Percentiles rank a stretch among this genome's conserved stretches.
phyloP scores from a whole-genome alignment of 2,888 invertebrate species.

The Volucella inflata region DNA sequence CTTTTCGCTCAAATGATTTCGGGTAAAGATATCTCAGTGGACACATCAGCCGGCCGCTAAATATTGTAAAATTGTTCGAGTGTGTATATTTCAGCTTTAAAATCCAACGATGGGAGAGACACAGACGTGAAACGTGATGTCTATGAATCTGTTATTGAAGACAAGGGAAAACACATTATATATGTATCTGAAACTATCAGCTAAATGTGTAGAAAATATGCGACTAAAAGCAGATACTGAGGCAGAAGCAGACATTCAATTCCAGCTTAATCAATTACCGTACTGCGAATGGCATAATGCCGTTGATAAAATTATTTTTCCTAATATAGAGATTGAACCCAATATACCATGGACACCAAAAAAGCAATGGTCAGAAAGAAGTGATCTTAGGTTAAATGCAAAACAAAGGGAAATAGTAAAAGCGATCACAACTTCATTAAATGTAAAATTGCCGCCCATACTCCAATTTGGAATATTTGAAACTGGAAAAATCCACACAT shows the following conservation, averaged over 20 bases:
- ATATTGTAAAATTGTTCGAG: slow-evolving; percentile 90
- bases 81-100: slow-evolving; percentile 85
- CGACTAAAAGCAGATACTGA: slow-evolving; percentile 87
- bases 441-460: slow-evolving; percentile 88
- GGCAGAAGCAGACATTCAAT: slow-evolving; percentile 89
- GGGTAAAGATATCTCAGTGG: slow-evolving; percentile 91
- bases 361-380: slow-evolving; percentile 87
- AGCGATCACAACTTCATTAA: slow-evolving; percentile 88
- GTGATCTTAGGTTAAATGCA: slow-evolving; percentile 88
- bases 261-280: slow-evolving; percentile 91
- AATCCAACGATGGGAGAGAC: slow-evolving; percentile 61
- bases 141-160: slow-evolving; percentile 91
- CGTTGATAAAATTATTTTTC: slow-evolving; percentile 91
- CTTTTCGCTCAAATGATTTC: slow-evolving; percentile 90
- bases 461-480: slow-evolving; percentile 92
- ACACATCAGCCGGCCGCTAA: slow-evolving; percentile 91
- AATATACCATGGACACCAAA: slow-evolving; percentile 89
- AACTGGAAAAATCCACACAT: slow-evolving; percentile 94
- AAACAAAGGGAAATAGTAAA: slow-evolving; percentile 92
- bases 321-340: slow-evolving; percentile 87
- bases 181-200: slow-evolving; percentile 89
- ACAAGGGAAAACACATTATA: slow-evolving; percentile 91
- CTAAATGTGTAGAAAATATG: slow-evolving; percentile 87
- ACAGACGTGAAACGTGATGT: slow-evolving; percentile 84
- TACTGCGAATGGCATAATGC: slow-evolving; percentile 94